Evolutionary conservation across 2,113 vertebrate species (phyloP).

Genomic region (Eulacestoma nigropectus): DNA sequence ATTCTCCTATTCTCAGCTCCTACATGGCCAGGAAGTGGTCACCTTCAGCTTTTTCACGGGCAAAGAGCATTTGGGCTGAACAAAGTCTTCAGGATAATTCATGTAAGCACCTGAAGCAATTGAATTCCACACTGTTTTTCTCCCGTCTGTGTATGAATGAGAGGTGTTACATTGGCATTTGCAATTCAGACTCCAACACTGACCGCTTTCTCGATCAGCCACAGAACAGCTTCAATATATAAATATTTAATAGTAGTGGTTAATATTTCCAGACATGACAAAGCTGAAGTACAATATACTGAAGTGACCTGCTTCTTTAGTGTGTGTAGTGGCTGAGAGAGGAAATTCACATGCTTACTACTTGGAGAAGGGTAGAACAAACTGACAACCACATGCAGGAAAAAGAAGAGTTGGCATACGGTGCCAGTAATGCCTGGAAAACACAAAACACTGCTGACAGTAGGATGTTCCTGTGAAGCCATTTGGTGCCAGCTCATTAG

Average conservation of each 20-base stretch:
- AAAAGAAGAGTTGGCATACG: not conserved
- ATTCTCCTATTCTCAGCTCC: not conserved
- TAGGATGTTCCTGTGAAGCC: slow-evolving; percentile 19
- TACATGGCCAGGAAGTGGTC: not conserved
- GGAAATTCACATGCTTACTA: not conserved
- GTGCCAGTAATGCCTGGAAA: slow-evolving; percentile 8
- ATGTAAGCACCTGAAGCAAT: not conserved
- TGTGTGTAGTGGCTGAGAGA: not conserved
- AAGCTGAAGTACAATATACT: not conserved
- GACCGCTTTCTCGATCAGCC: rapidly evolving
- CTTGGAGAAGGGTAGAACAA: slow-evolving; percentile 10
- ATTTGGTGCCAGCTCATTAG: slow-evolving; percentile 61
- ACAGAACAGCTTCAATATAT: not conserved
- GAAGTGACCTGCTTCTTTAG: not conserved
- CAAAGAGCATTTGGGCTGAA: not conserved
- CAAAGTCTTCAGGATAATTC: not conserved
- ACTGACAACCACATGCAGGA: not conserved
- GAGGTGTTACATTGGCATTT: not conserved
- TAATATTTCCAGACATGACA: not conserved
- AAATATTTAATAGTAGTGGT: not conserved
- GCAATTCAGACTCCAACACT: not conserved
- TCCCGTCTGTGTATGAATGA: not conserved
- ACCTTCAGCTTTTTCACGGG: not conserved
- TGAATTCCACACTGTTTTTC: not conserved
- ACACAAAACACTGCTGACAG: slow-evolving; percentile 19